phyloP scores from a whole-genome alignment of 2,888 invertebrate genomes.

The Perizoma flavofasciatum region DNA sequence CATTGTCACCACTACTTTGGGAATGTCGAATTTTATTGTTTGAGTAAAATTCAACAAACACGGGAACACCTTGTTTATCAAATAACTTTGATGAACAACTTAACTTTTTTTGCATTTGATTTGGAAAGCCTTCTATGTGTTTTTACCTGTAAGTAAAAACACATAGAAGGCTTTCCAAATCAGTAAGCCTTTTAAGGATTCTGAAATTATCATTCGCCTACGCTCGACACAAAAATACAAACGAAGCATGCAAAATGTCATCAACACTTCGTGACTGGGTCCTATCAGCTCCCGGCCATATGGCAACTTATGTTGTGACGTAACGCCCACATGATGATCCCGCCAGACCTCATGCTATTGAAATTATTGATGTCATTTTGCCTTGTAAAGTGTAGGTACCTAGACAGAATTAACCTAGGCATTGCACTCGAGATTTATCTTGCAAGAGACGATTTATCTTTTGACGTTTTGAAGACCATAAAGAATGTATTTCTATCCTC shows the following conservation, averaged over 20 bases:
- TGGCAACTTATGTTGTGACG: slow-evolving; percentile 35
- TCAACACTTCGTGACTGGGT: slow-evolving; percentile 28
- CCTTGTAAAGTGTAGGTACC: slow-evolving; percentile 10
- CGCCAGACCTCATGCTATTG: slow-evolving; percentile 38
- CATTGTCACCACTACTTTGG: no score
- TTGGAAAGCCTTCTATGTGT: no score
- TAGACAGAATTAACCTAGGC: background rate
- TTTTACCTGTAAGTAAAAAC: no score
- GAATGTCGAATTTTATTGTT: slow-evolving; percentile 7
- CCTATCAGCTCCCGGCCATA: slow-evolving; percentile 37
- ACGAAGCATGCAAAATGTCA: slow-evolving; percentile 39
- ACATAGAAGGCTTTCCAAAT: no score
- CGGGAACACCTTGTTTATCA: no score
- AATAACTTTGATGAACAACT: no score
- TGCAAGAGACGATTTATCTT: no score
- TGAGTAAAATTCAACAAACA: background rate
- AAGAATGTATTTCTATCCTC: no score
- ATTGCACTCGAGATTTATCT: background rate
- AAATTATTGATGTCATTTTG: slow-evolving; percentile 35
- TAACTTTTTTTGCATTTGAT: no score
- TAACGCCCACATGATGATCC: slow-evolving; percentile 34
- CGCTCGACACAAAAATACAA: slow-evolving; percentile 15
- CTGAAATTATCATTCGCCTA: no score
- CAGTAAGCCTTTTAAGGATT: no score
- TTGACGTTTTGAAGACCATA: no score